These are phyloP conservation scores for Eulemur mongoz DNA, from an alignment of 2,797 vertebrate species.

Conservation along the genomic window DNA sequence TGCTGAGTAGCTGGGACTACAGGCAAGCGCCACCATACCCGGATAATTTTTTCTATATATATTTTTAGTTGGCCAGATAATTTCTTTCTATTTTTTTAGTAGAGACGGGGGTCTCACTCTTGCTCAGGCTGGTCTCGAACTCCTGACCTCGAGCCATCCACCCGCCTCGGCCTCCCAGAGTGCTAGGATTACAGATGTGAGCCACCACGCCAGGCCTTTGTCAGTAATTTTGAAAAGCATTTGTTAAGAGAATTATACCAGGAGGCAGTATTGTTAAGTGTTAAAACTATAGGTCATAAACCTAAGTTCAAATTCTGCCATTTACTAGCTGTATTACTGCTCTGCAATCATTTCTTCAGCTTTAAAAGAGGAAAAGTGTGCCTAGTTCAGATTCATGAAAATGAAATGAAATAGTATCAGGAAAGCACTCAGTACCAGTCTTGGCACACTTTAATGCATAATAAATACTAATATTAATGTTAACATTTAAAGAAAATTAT, in stretches of 20 bases:
- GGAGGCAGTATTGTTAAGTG: not conserved
- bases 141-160: no score
- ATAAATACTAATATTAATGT: not conserved
- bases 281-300: not conserved
- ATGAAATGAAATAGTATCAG: constrained; percentile 2
- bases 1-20: no score
- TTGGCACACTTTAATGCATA: not conserved
- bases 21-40: no score
- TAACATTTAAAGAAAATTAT: not conserved
- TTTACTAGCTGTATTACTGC: not conserved
- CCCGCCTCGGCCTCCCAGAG: no score
- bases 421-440: not conserved
- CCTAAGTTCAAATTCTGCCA: not conserved
- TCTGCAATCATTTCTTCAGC: not conserved
- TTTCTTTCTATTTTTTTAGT: no score
- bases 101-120: no score
- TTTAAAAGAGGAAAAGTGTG: not conserved
- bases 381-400: not conserved
- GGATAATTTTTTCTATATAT: no score
- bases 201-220: not conserved
- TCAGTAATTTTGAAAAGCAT: not conserved
- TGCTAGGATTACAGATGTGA: no score
- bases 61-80: no score
- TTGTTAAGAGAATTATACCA: not conserved
- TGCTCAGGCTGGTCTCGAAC: no score